These are phyloP conservation scores for Brachyistius frenatus DNA, from an alignment of 2,113 vertebrate genomes.

Conservation along the genomic window DNA sequence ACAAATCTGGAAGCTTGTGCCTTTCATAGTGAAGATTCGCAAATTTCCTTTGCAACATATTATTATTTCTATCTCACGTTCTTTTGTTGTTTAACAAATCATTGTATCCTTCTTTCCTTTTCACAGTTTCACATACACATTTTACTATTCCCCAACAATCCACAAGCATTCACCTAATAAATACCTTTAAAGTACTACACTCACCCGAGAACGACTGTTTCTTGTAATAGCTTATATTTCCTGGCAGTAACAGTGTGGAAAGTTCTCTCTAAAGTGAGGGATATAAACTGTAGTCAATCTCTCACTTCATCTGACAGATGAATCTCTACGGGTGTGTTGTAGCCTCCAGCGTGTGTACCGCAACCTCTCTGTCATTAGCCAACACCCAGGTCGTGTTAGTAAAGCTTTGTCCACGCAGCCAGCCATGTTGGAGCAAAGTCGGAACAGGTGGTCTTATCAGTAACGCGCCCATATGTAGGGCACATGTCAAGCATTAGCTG, in stretches of 20 bases:
- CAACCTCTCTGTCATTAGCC: constrained; percentile 61
- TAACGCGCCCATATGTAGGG: constrained; percentile 57
- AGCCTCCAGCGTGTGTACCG: background rate
- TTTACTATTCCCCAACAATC: background rate
- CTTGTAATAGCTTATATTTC: background rate
- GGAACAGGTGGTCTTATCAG: constrained; percentile 75
- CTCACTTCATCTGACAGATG: constrained; percentile 40
- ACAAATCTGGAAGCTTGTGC: too few relatives aligned
- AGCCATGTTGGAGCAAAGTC: constrained; percentile 50
- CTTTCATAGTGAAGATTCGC: too few relatives aligned
- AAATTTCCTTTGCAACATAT: too few relatives aligned
- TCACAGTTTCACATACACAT: background rate
- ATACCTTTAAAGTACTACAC: background rate
- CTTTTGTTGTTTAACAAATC: background rate
- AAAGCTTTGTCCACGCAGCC: constrained; percentile 47
- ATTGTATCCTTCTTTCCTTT: background rate
- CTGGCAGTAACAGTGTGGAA: background rate
- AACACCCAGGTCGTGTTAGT: constrained; percentile 40
- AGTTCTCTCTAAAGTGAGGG: background rate
- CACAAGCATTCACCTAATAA: too few relatives aligned
- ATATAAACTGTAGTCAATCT: constrained; percentile 35
- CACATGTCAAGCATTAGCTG: constrained; percentile 71
- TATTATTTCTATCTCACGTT: background rate
- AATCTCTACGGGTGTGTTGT: background rate
- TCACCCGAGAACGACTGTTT: background rate